Evolutionary conservation across 2,888 invertebrate genomes (phyloP).

Genomic region (Tenthredo scrophulariae): DNA sequence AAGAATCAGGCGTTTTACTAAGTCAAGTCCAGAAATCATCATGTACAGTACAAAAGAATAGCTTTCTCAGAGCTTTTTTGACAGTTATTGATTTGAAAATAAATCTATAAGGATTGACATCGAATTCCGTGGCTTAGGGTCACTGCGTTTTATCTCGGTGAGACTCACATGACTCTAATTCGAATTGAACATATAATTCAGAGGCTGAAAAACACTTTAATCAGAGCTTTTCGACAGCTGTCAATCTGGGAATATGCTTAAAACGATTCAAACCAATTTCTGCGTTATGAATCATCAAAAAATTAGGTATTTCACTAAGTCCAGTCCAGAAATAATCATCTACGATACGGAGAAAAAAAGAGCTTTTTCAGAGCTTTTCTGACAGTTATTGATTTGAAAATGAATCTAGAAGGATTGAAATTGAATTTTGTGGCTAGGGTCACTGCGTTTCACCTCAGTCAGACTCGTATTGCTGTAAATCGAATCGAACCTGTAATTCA

Average conservation of each 20-base stretch:
- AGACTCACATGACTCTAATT: neutral
- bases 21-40: neutral
- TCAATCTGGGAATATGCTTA: neutral
- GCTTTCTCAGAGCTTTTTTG: neutral
- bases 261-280: neutral
- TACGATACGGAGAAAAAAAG: neutral
- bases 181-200: neutral
- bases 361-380: neutral
- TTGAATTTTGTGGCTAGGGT: neutral
- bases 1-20: neutral
- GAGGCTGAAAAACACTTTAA: neutral
- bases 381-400: neutral
- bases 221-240: constrained; percentile 4
- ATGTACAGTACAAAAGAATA: neutral
- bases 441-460: neutral
- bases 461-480: neutral
- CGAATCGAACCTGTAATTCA: neutral
- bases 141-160: neutral
- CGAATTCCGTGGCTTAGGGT: neutral
- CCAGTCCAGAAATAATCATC: neutral
- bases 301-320: neutral
- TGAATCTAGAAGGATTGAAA: neutral
- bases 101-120: neutral
- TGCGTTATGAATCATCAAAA: neutral
- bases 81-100: neutral